These are phyloP conservation scores for Serripes groenlandicus DNA, from an alignment of 2,888 invertebrate genomes.

Conservation along the genomic window DNA sequence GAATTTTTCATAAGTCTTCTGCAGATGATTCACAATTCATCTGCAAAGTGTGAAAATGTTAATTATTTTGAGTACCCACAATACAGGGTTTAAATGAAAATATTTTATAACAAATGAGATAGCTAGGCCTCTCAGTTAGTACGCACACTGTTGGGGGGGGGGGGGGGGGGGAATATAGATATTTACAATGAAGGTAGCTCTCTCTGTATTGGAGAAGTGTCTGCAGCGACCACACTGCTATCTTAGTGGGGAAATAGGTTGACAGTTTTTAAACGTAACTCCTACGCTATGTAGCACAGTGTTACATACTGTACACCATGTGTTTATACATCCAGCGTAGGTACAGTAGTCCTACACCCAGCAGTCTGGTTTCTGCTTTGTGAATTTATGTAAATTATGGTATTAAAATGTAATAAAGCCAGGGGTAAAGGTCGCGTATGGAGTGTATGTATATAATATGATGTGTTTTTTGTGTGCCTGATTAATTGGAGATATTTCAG, in stretches of 20 bases:
- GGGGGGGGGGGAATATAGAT: too few species aligned
- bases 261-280: not conserved
- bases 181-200: too few species aligned
- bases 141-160: too few species aligned
- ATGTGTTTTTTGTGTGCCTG: not conserved
- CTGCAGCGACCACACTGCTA: not conserved
- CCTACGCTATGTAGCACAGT: not conserved
- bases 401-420: conserved; percentile 13
- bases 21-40: too few species aligned
- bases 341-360: not conserved
- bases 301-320: not conserved
- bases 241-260: conserved; percentile 1
- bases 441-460: not conserved
- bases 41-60: too few species aligned
- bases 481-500: conserved; percentile 9
- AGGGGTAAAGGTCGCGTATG: not conserved
- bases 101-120: too few species aligned
- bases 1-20: too few species aligned
- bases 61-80: too few species aligned
- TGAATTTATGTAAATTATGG: conserved; percentile 6
- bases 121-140: too few species aligned
- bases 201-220: too few species aligned
- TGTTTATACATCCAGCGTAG: not conserved
- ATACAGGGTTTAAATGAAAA: too few species aligned
- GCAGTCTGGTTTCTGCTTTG: not conserved